Base-by-base conservation (phyloP, 2,113 vertebrate species). In the Trematomus loennbergii region DNA sequence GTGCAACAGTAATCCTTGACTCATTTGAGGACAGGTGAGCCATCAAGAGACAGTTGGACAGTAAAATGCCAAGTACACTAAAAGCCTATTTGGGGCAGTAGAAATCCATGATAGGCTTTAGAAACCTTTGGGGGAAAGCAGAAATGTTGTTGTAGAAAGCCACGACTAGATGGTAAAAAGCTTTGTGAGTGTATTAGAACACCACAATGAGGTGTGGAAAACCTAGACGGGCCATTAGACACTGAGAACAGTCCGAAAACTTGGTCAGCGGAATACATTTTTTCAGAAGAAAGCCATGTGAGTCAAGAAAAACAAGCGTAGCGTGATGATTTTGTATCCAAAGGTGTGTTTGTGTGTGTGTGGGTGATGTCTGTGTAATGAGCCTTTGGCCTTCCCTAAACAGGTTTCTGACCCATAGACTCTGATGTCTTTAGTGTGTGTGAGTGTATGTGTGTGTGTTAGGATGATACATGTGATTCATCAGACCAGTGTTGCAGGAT, bases 391-490 rank as follows among this genome's bases (percentile, higher is more conserved):
- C n/a, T 8, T 62, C 57, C 20, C 11, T n/a, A 68, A 61, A 1
- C 57, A 29, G 33, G 46, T 48, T 29, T 70, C 57, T 78, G 54
- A 68, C 55, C 55, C 43, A 7, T 46, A 25, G 43, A 25, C 49
- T 59, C 43, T 45, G 45, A 11, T 40, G 36, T 36, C 5, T 68
- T 20, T 67, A 18, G 66, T 82, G 58, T 75, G 64, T 66, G 57
- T 55, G 57, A 53, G 22, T 43, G 53, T 76, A 22, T 36, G 22
- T 55, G 58, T 29, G 53, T 52, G 46, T 76, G 54, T 67, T 61
- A 4, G 46, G 60, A 55, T 45, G 50, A 62, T 62, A 53, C 66
- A 33, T 46, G 46, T 45, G 8, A 52, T 45, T 80, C 54, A 60
- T 53, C 62, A 67, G 48, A 7, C 48, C 13, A 29, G 9, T 17